Evolutionary conservation across 2,888 invertebrate genomes (phyloP).

Genomic region (Tachina lurida): DNA sequence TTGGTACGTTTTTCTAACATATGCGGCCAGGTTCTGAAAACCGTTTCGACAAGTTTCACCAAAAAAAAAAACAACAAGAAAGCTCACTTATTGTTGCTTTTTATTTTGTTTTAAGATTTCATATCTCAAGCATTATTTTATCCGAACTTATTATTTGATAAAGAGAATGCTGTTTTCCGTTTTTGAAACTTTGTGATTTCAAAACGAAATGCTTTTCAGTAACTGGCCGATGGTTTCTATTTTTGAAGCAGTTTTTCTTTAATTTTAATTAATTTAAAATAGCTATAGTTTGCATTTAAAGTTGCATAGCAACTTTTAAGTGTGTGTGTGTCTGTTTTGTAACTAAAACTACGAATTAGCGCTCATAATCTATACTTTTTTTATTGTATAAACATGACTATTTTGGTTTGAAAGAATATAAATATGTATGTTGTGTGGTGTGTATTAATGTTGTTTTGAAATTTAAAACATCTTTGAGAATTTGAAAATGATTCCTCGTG

Average conservation of each 20-base stretch:
- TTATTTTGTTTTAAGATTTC: too few relatives aligned
- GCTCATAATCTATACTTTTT: slow-evolving; percentile 39
- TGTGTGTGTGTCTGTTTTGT: slow-evolving; percentile 12
- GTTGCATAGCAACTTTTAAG: slow-evolving; percentile 72
- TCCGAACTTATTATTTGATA: too few relatives aligned
- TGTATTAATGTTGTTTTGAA: background rate
- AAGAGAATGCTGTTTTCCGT: too few relatives aligned
- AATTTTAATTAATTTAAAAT: slow-evolving; percentile 32
- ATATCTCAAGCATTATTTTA: too few relatives aligned
- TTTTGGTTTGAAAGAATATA: slow-evolving; percentile 45
- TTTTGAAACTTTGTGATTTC: too few relatives aligned
- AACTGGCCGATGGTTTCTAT: too few relatives aligned
- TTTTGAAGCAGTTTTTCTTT: slow-evolving; percentile 33
- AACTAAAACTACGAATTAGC: slow-evolving; percentile 59
- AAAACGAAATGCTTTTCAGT: too few relatives aligned
- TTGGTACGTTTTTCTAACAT: slow-evolving; percentile 64
- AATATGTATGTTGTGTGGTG: slow-evolving; percentile 12
- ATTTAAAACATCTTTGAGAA: slow-evolving; percentile 4
- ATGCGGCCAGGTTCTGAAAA: too few relatives aligned
- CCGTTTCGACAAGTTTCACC: too few relatives aligned
- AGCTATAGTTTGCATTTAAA: slow-evolving; percentile 61
- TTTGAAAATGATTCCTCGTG: slow-evolving; percentile 37
- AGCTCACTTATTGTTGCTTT: too few relatives aligned
- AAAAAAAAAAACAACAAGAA: too few relatives aligned
- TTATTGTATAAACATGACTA: slow-evolving; percentile 32